Conservation (phyloP, 2,888 invertebrate genomes). For the Onchidella celtica region DNA sequence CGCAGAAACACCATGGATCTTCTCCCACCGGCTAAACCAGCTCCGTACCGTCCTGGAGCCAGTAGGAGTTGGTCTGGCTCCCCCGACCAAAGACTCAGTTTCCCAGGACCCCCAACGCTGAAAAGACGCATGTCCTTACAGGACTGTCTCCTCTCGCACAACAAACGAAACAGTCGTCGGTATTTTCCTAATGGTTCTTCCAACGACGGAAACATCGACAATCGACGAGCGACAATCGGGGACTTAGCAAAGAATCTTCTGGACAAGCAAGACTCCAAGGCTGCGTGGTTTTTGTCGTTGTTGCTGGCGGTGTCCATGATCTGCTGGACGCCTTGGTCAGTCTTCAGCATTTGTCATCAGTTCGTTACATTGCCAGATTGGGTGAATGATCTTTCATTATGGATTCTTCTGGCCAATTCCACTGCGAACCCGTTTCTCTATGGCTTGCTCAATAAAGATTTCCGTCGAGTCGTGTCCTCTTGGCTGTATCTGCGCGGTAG, state of each 20-base stretch:
- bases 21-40: neutral
- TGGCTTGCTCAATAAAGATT: slow-evolving; percentile 69
- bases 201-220: slow-evolving; percentile 37
- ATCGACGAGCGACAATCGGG: slow-evolving; percentile 41
- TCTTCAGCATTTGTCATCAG: slow-evolving; percentile 61
- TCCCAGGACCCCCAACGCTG: slow-evolving; percentile 23
- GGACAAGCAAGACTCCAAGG: slow-evolving; percentile 72
- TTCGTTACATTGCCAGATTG: slow-evolving; percentile 56
- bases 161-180: slow-evolving; percentile 34
- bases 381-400: slow-evolving; percentile 59
- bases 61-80: slow-evolving; percentile 50
- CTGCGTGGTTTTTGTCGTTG: slow-evolving; percentile 66
- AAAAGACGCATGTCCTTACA: slow-evolving; percentile 41
- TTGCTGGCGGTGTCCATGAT: slow-evolving; percentile 67
- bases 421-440: slow-evolving; percentile 73
- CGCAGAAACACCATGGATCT: slow-evolving; percentile 43
- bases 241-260: slow-evolving; percentile 69
- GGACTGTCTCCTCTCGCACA: slow-evolving; percentile 27
- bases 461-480: slow-evolving; percentile 61
- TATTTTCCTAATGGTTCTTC: slow-evolving; percentile 45
- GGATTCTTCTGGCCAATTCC: slow-evolving; percentile 67
- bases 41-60: slow-evolving; percentile 1
- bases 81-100: slow-evolving; percentile 43
- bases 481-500: slow-evolving; percentile 57
- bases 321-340: slow-evolving; percentile 70